Conservation (phyloP, 92 coral and sea anemone species). For the Porites cylindrica region DNA sequence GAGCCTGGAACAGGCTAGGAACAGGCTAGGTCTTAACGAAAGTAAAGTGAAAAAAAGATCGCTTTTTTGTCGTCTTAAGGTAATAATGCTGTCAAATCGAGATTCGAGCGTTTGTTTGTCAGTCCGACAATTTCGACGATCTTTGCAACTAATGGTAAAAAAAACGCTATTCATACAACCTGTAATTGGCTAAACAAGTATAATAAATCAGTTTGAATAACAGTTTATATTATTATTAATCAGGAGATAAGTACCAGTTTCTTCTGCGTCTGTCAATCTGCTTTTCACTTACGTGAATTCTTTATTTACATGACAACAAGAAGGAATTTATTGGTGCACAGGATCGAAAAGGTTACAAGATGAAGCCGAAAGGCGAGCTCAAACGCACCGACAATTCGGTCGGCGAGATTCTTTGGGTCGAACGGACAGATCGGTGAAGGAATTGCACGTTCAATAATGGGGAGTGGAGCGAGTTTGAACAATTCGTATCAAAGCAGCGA, state of each 20-base stretch:
- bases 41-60: no score
- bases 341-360: slow-evolving; percentile 17
- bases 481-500: slow-evolving; percentile 45
- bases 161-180: not conserved
- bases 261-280: slow-evolving; percentile 23
- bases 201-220: not conserved
- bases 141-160: not conserved
- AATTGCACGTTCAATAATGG: slow-evolving; percentile 70
- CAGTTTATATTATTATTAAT: not conserved
- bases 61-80: not conserved
- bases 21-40: no score
- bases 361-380: slow-evolving; percentile 17
- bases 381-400: slow-evolving; percentile 29
- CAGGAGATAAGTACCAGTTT: not conserved
- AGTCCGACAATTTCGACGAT: not conserved
- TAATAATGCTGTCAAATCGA: not conserved
- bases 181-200: not conserved
- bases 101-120: slow-evolving; percentile 15
- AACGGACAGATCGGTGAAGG: slow-evolving; percentile 2
- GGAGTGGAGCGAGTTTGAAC: slow-evolving; percentile 80
- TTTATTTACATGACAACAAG: slow-evolving; percentile 38
- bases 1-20: no score
- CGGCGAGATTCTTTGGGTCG: not conserved
- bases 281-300: slow-evolving; percentile 8
- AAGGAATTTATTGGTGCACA: slow-evolving; percentile 38